Base-by-base conservation (phyloP, 2,797 vertebrate genomes). In the Oreochromis grahami region DNA sequence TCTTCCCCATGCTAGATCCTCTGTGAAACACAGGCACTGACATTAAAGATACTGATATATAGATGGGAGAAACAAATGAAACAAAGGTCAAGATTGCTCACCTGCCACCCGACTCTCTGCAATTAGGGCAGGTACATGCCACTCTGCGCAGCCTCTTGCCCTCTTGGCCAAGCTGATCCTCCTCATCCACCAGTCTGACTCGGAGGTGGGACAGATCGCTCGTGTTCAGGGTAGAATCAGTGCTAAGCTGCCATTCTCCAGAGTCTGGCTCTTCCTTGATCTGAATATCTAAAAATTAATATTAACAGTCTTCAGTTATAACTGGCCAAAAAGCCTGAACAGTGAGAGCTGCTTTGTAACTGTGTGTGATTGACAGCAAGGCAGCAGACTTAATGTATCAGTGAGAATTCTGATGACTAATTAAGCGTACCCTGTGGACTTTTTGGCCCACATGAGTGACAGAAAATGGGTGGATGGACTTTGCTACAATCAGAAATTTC, bases 181-280 rank as follows among this genome's bases (percentile, higher is more conserved):
- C 99, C 85, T 99, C 99, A 56, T 99, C 98, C 92, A 98, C 97
- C 87, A 99, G 96, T 89, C 98, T 96, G 86, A 98, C 98, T 80
- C 97, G 97, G 91, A 99, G 96, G 94, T 99, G 97, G 85, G 98
- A 98, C 91, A 99, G 95, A 93, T 99, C 98, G 87, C 97, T 99
- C 81, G 98, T 97, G 96, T 99, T 99, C 94, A 99, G 95, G 80
- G 98, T 99, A 79, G 98, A 99, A 96, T 99, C 98, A 51, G 97
- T 96, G 96, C 97, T 97, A 91, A 99, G 97, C 95, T 99, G 98
- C 98, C 99, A 99, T 86, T 99, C 98, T 94, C 98, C 98, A 45
- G 98, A 97, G 94, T 99, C 98, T 53, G 98, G 98, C 91, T 99
- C 99, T 95, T 99, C 98, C 94, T 99, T 99, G 95, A 99, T 99